Evolutionary conservation across 2,888 invertebrate species (phyloP), one percentile per base, ranked within the genome.

Genomic region (Cephus pulcher): DNA sequence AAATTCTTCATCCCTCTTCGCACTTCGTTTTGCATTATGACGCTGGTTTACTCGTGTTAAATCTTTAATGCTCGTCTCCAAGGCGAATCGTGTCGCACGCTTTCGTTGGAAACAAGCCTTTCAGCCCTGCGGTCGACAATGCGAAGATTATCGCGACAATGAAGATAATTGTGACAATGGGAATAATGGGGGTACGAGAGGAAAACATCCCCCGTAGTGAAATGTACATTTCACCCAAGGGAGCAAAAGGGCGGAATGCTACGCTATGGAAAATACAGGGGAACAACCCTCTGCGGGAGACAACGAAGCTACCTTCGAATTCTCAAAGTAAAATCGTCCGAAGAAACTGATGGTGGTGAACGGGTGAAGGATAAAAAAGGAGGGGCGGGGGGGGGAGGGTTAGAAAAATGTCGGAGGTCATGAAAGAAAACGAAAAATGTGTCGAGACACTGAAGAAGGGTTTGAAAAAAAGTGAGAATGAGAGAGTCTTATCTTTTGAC

Each of bases 151-250:
- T 75, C 69, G 77, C 78, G 69, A 82, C 81, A 82, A 80, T 81
- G 78, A 76, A 78, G 78, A 80, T 82, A 81, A 81, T 81, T 82
- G 78, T 76, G 30, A 81, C 81, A 81, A 81, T 76, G 76, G 69
- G 73, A 77, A 76, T 74, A 78, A 81, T 77, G 75, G 73, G 73
- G 75, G 76, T 74, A 34, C 77, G 77, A 73, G 73, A 79, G 77
- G 79, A 37, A 34, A 32, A 34, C 71, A 75, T 76, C 76, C 78
- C 74, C 76, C 76, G 78, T 76, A 40, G 30, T 40, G 56, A 74
- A 75, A 80, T 73, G 77, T 74, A 75, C 70, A 56, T 80, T 81
- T 34, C 69, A 69, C n/a, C 56, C 37, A 23, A 35, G 34, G 23
- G 34, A 76, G 80, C 35, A 75, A 68, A 81, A 73, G 76, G 56